Percentiles rank a stretch among this genome's conserved stretches.
phyloP scores from a whole-genome alignment of 1,140 invertebrate species.

The Leptinotarsa undecemlineata region DNA sequence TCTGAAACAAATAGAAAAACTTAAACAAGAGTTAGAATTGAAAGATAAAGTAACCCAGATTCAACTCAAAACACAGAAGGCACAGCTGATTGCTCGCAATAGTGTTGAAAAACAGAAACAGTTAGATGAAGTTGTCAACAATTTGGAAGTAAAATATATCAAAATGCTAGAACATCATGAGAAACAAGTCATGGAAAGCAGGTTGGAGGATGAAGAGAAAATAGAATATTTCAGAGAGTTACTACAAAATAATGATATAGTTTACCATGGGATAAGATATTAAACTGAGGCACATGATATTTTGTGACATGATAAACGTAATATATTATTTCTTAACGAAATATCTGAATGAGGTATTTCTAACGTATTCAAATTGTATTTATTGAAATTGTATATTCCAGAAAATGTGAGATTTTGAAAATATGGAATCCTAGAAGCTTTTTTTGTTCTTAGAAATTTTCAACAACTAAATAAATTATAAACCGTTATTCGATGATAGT shows the following conservation, averaged over 20 bases:
- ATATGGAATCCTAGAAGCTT: no score
- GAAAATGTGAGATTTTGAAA: no score
- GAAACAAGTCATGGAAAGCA: conserved; percentile 32
- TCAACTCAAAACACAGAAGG: conserved; percentile 35
- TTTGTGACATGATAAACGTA: no score
- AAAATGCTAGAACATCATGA: conserved; percentile 39
- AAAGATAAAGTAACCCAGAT: conserved; percentile 38
- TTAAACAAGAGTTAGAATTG: conserved; percentile 35
- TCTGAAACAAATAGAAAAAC: conserved; percentile 37
- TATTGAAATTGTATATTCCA: no score
- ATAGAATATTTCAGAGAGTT: conserved; percentile 31
- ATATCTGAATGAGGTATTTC: no score
- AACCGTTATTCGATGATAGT: no score
- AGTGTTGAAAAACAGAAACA: conserved; percentile 32
- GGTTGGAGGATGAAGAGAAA: conserved; percentile 31
- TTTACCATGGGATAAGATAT: neutral
- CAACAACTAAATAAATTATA: no score
- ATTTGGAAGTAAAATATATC: conserved; percentile 40
- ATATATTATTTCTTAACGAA: no score
- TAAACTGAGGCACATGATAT: no score
- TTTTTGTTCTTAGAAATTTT: no score
- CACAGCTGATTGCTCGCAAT: conserved; percentile 32
- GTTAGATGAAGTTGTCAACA: conserved; percentile 37
- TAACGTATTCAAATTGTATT: no score
- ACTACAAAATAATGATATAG: conserved; percentile 30